These are phyloP conservation scores for Sardina pilchardus DNA, from an alignment of 2,113 vertebrate genomes.

Conservation along the genomic window DNA sequence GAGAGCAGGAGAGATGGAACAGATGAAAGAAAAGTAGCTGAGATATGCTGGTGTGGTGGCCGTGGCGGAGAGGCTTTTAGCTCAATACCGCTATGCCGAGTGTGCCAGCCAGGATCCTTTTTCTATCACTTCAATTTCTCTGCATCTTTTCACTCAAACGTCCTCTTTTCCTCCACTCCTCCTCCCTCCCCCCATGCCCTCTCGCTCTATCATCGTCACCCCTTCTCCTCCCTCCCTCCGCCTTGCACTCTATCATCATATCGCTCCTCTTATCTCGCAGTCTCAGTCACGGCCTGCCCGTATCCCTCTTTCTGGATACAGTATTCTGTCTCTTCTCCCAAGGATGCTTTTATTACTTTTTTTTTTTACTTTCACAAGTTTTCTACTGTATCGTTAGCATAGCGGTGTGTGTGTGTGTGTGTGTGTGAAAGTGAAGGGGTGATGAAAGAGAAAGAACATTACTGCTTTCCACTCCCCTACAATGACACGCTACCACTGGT, in stretches of 20 bases:
- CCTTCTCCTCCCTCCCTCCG: not conserved
- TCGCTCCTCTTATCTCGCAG: not conserved
- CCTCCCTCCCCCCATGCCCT: not conserved
- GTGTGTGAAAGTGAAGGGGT: not conserved
- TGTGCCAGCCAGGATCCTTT: not conserved
- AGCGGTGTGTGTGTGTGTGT: not conserved
- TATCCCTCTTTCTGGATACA: not conserved
- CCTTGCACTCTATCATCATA: too few species aligned
- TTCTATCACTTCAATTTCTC: conserved; percentile 32
- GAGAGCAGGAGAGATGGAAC: not conserved
- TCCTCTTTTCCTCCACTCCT: conserved; percentile 37
- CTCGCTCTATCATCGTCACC: not conserved
- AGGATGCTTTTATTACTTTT: not conserved
- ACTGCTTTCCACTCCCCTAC: not conserved
- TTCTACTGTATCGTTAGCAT: not conserved
- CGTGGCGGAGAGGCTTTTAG: not conserved
- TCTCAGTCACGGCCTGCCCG: conserved; percentile 6
- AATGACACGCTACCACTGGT: not conserved
- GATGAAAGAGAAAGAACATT: not conserved
- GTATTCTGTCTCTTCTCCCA: not conserved
- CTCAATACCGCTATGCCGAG: not conserved
- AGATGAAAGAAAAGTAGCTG: not conserved
- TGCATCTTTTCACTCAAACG: not conserved
- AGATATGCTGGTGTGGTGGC: not conserved
- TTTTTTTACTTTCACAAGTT: not conserved